Percentiles rank a stretch among this genome's conserved stretches.
Evolutionary conservation across 2,113 vertebrate species (phyloP).

Genomic region (Dipodomys stephensi): DNA sequence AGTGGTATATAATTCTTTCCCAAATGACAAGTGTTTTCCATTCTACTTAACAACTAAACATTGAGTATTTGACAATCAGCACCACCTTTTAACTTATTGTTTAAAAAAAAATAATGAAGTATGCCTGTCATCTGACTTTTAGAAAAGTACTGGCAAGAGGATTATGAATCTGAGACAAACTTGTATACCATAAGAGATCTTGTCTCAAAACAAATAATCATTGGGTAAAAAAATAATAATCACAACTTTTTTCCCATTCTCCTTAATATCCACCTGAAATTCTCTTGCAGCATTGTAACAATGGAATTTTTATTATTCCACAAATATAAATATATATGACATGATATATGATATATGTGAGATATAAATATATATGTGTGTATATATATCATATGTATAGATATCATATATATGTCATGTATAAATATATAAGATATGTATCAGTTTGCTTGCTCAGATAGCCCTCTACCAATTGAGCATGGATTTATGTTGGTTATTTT

Average conservation of each 20-base stretch:
- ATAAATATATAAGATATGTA: too few relatives aligned
- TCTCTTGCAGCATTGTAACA: not conserved
- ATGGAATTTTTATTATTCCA: not conserved
- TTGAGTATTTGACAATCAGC: not conserved
- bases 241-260: not conserved
- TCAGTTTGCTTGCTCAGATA: too few relatives aligned
- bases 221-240: too few relatives aligned
- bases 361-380: too few relatives aligned
- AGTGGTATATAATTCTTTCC: not conserved
- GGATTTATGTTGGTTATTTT: too few relatives aligned
- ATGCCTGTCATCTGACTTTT: not conserved
- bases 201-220: not conserved
- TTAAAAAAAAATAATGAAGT: not conserved
- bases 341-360: too few relatives aligned
- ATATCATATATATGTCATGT: too few relatives aligned
- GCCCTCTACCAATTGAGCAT: too few relatives aligned
- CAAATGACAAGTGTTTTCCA: not conserved
- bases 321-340: not conserved
- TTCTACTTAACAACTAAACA: not conserved
- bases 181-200: not conserved
- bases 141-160: not conserved
- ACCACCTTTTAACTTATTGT: not conserved
- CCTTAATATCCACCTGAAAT: not conserved
- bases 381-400: too few relatives aligned
- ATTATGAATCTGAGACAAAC: not conserved